Evolutionary conservation across 2,888 invertebrate genomes (phyloP).

Genomic region (Ditylenchus weischeri): DNA sequence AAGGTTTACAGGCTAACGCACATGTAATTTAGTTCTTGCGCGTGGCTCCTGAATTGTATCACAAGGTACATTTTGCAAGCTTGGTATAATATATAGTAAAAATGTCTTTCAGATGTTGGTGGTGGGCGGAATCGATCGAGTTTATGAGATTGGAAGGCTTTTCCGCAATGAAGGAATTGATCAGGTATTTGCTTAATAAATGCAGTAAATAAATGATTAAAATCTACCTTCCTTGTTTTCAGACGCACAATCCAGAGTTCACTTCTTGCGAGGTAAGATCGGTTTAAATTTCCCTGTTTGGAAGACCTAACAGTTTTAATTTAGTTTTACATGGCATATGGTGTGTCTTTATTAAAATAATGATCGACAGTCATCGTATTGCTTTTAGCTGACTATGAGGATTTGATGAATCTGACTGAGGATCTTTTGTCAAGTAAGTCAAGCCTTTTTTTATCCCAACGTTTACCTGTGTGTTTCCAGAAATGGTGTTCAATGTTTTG

Average conservation of each 20-base stretch:
- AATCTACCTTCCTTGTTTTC: conserved; percentile 74
- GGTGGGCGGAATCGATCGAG: conserved; percentile 92
- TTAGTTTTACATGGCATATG: conserved; percentile 99
- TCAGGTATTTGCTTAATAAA: conserved; percentile 32
- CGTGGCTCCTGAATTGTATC: conserved; percentile 94
- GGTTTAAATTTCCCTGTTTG: not conserved
- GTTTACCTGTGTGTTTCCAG: conserved; percentile 53
- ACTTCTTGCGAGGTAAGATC: conserved; percentile 20
- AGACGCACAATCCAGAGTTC: conserved; percentile 80
- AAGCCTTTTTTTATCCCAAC: not conserved
- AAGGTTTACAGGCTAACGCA: too few relatives aligned
- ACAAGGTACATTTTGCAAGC: conserved; percentile 68
- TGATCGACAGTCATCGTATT: too few relatives aligned
- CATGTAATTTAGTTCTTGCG: conserved; percentile 75
- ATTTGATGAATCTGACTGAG: conserved; percentile 88
- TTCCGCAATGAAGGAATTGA: conserved; percentile 99
- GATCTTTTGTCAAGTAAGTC: conserved; percentile 73
- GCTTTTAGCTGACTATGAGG: conserved; percentile 81
- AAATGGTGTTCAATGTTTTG: conserved; percentile 87
- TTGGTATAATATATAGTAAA: not conserved
- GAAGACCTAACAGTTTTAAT: not conserved
- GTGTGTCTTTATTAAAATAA: too few relatives aligned
- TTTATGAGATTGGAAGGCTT: conserved; percentile 75
- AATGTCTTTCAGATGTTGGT: conserved; percentile 75
- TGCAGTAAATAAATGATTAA: conserved; percentile 63